Evolutionary conservation across 2,797 vertebrate species (phyloP).

Genomic region (Fringilla coelebs): DNA sequence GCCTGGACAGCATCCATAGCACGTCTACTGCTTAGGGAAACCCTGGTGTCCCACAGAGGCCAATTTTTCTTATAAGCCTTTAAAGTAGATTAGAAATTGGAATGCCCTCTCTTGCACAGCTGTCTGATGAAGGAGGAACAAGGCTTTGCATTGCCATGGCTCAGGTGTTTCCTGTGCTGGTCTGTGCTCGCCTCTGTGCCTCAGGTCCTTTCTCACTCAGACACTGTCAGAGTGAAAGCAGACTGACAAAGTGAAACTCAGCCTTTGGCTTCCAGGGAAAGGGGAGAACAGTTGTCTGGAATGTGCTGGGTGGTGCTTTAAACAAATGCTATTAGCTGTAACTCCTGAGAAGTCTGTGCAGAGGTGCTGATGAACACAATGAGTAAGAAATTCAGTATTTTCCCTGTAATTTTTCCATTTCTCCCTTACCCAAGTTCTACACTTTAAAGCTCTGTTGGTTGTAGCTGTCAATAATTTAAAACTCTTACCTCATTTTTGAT

Average conservation of each 20-base stretch:
- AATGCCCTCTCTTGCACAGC: neutral
- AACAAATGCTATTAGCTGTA: neutral
- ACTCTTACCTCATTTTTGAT: slow-evolving; percentile 41
- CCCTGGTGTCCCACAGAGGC: neutral
- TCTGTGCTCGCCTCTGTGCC: accelerated
- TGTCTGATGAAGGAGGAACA: neutral
- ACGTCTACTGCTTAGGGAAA: neutral
- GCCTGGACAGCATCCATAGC: neutral
- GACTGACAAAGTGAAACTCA: neutral
- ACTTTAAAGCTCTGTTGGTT: neutral
- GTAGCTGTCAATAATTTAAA: neutral
- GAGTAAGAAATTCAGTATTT: neutral
- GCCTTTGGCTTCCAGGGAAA: neutral
- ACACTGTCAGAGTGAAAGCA: neutral
- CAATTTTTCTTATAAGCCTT: neutral
- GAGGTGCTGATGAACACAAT: neutral
- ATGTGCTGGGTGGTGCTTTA: neutral
- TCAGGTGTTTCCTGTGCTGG: neutral
- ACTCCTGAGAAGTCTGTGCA: neutral
- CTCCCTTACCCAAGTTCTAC: neutral
- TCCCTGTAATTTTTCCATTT: neutral
- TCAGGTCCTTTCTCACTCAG: neutral
- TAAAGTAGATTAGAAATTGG: neutral
- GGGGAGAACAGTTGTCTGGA: neutral
- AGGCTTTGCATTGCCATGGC: neutral